Conservation (phyloP, 2,113 vertebrate genomes). For the Oncorhynchus keta region DNA sequence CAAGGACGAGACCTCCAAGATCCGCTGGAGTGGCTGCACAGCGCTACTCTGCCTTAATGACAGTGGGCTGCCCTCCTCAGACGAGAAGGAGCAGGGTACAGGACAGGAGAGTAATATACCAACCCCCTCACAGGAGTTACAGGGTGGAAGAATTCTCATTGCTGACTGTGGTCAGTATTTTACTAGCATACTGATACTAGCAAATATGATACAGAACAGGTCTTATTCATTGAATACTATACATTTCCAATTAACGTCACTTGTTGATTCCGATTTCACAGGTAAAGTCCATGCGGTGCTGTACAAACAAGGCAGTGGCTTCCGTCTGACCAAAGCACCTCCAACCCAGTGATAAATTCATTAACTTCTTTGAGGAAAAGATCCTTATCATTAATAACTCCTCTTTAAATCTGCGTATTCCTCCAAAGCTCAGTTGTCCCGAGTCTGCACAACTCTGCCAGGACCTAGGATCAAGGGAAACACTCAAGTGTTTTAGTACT, state of each 20-base stretch:
- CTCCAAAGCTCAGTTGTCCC: no score
- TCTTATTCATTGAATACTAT: background rate
- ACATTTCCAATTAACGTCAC: constrained; percentile 2
- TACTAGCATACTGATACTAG: background rate
- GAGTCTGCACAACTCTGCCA: no score
- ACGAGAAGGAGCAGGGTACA: background rate
- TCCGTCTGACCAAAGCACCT: constrained; percentile 60
- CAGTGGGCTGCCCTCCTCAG: constrained; percentile 1
- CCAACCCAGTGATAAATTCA: constrained; percentile 5
- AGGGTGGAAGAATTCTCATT: constrained; percentile 58
- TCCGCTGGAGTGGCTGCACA: constrained; percentile 69
- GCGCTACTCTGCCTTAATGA: constrained; percentile 64
- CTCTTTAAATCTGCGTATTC: no score
- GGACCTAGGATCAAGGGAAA: no score
- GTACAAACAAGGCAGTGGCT: constrained; percentile 65
- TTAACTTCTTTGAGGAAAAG: no score
- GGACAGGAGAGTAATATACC: background rate
- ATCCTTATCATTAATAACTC: no score
- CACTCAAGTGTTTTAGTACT: no score
- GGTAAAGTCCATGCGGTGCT: constrained; percentile 66
- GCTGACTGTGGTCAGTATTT: constrained; percentile 62
- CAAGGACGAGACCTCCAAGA: constrained; percentile 62
- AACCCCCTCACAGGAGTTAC: background rate
- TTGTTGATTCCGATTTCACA: constrained; percentile 17
- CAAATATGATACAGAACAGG: background rate